Evolutionary conservation across 1,140 invertebrate genomes (phyloP).

Genomic region (Rhynchophorus ferrugineus): DNA sequence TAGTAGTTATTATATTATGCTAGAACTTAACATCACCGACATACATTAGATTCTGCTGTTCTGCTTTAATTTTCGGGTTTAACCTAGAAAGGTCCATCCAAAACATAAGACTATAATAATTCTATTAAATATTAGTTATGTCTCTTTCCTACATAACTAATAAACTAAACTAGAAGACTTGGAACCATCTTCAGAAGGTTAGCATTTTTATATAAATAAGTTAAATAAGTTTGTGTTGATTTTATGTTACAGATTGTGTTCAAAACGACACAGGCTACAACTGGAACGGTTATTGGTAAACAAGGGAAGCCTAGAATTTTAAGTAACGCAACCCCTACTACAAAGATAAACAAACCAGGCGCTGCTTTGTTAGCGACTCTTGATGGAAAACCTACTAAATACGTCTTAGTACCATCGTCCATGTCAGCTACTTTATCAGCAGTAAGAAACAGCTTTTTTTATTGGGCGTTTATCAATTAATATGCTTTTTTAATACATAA

Average conservation of each 20-base stretch:
- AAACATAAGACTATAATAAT: no score
- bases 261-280: constrained; percentile 9
- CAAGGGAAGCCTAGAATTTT: constrained; percentile 6
- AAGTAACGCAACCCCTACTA: not conserved
- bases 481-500: not conserved
- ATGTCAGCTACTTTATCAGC: constrained; percentile 4
- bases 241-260: constrained; percentile 10
- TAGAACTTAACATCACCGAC: no score
- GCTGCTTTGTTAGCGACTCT: constrained; percentile 9
- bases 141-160: no score
- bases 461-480: not conserved
- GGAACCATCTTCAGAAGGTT: no score
- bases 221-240: not conserved
- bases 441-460: constrained; percentile 7
- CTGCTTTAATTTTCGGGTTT: no score
- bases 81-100: no score
- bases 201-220: not conserved
- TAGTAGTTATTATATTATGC: no score
- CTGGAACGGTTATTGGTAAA: not conserved
- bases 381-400: constrained; percentile 48
- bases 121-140: no score
- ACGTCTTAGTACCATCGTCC: constrained; percentile 49
- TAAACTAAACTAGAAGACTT: no score
- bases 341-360: constrained; percentile 8
- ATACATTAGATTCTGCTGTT: no score